Conservation (phyloP, 2,113 vertebrate species). For the Ailurus styani region DNA sequence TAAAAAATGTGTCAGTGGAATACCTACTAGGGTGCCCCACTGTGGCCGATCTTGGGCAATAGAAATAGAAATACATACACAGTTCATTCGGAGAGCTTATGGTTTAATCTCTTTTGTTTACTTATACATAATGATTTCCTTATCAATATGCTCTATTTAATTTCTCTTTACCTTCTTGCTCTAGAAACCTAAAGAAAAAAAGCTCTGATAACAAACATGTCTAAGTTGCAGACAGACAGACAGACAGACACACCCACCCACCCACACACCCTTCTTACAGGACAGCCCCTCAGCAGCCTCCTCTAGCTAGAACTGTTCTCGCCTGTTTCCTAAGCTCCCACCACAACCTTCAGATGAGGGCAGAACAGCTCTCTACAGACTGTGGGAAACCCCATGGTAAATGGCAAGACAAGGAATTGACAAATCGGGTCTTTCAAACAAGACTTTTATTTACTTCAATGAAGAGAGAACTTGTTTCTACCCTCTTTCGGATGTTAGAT, state of each 20-base stretch:
- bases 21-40: background rate
- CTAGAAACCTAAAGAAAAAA: background rate
- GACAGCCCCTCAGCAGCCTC: background rate
- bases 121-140: background rate
- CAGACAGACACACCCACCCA: background rate
- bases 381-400: background rate
- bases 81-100: background rate
- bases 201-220: background rate
- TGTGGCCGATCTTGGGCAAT: background rate
- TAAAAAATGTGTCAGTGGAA: background rate
- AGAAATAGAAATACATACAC: background rate
- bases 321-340: background rate
- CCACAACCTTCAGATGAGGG: background rate
- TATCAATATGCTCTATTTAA: background rate
- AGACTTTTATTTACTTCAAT: background rate
- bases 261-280: background rate
- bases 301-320: background rate
- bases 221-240: rapidly evolving
- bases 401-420: background rate
- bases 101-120: background rate
- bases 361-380: background rate
- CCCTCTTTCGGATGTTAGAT: background rate
- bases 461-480: background rate
- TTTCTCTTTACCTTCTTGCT: background rate
- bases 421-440: background rate